Percentiles rank a stretch among this genome's conserved stretches.
These are phyloP conservation scores for Drosophila teissieri DNA, from an alignment of 1,140 invertebrate species.

Conservation along the genomic window DNA sequence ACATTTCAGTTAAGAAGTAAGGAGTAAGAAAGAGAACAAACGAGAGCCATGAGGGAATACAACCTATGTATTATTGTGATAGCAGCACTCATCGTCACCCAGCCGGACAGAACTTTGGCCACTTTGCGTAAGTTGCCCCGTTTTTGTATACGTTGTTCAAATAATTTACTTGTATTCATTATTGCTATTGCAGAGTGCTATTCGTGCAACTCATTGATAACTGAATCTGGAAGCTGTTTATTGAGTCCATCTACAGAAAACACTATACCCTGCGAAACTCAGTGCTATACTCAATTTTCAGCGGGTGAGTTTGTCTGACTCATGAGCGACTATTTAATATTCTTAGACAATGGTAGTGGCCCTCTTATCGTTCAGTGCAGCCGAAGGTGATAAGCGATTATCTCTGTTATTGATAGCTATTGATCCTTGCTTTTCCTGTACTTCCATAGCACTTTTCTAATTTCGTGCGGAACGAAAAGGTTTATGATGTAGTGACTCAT, in stretches of 20 bases:
- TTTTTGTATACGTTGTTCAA: neutral
- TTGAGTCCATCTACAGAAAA: too few relatives aligned
- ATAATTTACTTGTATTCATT: neutral
- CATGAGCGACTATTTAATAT: constrained; percentile 25
- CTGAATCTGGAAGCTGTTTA: neutral
- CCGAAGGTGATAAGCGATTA: constrained; percentile 27
- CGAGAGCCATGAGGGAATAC: constrained; percentile 15
- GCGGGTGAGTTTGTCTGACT: constrained; percentile 36
- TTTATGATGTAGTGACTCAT: constrained; percentile 13
- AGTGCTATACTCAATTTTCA: constrained; percentile 6
- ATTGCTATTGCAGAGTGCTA: constrained; percentile 4
- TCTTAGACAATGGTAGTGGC: constrained; percentile 28
- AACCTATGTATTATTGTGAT: constrained; percentile 22
- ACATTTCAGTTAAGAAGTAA: neutral
- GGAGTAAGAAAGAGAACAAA: neutral
- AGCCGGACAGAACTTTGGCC: constrained; percentile 19
- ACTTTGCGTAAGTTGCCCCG: neutral
- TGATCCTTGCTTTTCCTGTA: neutral
- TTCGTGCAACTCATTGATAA: neutral
- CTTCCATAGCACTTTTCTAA: too few relatives aligned
- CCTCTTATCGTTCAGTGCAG: constrained; percentile 20
- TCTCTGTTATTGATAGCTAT: constrained; percentile 21
- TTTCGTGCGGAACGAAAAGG: neutral
- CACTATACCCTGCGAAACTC: neutral
- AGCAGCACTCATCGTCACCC: constrained; percentile 19